Conservation (phyloP, 2,113 vertebrate species). For the Etia nguti region DNA sequence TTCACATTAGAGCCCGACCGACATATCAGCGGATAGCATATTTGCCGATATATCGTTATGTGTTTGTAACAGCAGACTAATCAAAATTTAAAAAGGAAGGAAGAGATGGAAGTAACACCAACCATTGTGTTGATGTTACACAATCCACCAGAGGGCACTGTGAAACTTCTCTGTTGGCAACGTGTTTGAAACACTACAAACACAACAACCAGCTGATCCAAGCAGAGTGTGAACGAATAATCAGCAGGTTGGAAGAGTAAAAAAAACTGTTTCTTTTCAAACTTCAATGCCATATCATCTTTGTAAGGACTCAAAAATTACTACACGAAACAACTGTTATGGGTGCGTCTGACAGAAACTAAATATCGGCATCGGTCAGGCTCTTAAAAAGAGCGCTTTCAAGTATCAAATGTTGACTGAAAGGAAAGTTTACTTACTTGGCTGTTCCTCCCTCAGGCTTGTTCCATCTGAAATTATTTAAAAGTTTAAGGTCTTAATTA, state of each 20-base stretch:
- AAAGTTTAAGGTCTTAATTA: background rate
- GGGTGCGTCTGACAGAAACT: background rate
- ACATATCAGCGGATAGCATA: fast-evolving
- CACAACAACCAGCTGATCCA: background rate
- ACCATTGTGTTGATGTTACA: background rate
- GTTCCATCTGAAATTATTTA: slow-evolving; percentile 74
- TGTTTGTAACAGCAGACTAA: background rate
- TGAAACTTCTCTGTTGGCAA: background rate
- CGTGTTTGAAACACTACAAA: background rate
- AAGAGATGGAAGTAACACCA: background rate
- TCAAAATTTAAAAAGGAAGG: background rate
- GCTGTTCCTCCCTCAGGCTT: slow-evolving; percentile 80
- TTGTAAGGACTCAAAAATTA: background rate
- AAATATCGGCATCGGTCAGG: background rate
- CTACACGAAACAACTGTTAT: background rate
- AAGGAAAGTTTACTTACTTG: slow-evolving; percentile 73
- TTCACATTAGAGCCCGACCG: background rate
- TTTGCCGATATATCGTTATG: background rate
- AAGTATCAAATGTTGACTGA: background rate
- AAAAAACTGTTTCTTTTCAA: background rate
- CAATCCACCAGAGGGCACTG: background rate
- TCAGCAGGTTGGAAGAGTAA: background rate
- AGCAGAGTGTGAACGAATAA: background rate
- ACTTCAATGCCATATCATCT: background rate
- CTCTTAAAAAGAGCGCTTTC: fast-evolving